These are phyloP conservation scores for Heliothis subflexa DNA, from an alignment of 1,140 invertebrate species.

Conservation along the genomic window DNA sequence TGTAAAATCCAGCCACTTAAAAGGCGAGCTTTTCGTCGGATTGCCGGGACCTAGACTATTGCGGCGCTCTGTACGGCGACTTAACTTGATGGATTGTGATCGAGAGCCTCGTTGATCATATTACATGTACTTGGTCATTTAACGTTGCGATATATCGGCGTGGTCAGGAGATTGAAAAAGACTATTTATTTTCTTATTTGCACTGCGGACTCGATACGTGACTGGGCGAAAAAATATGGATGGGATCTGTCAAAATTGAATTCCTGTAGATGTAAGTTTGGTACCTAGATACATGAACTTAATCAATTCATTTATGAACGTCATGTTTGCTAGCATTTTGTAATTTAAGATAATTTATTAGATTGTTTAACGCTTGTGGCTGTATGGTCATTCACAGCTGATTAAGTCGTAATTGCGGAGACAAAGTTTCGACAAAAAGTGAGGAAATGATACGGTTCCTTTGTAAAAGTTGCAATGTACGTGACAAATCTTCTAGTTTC, in stretches of 20 bases:
- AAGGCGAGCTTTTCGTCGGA: slow-evolving; percentile 65
- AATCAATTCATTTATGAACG: too few relatives aligned
- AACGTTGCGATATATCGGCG: slow-evolving; percentile 58
- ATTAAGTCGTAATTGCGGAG: slow-evolving; percentile 53
- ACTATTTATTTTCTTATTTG: slow-evolving; percentile 43
- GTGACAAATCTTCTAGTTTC: slow-evolving; percentile 83
- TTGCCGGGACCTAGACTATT: slow-evolving; percentile 65
- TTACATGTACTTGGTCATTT: slow-evolving; percentile 76
- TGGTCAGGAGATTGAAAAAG: slow-evolving; percentile 57
- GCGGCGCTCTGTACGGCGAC: slow-evolving; percentile 52
- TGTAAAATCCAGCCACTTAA: slow-evolving; percentile 71
- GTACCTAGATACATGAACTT: background rate
- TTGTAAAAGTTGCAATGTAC: slow-evolving; percentile 79
- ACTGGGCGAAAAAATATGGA: slow-evolving; percentile 24
- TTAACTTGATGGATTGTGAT: slow-evolving; percentile 81
- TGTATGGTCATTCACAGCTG: slow-evolving; percentile 29
- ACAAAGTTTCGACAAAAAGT: slow-evolving; percentile 66
- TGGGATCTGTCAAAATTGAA: slow-evolving; percentile 10
- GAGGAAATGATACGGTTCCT: slow-evolving; percentile 72
- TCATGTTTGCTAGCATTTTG: too few relatives aligned
- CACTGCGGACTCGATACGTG: background rate
- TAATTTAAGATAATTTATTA: too few relatives aligned
- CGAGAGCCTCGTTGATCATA: slow-evolving; percentile 80
- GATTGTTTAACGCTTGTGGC: background rate
- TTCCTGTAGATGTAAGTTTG: background rate